Conservation (phyloP, 2,888 invertebrate species). For the Monochamus alternatus region DNA sequence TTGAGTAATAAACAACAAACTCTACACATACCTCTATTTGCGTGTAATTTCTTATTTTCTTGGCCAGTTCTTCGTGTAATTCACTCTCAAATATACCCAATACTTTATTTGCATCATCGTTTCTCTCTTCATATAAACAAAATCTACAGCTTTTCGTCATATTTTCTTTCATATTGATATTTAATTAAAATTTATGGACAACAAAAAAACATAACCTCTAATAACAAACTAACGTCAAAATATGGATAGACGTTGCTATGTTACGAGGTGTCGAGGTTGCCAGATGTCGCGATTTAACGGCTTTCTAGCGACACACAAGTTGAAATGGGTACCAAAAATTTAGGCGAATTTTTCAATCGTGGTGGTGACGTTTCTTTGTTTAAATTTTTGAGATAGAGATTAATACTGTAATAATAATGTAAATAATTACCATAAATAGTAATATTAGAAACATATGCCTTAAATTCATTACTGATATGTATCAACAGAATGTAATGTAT, state of each 20-base stretch:
- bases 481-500: no score
- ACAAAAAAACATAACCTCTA: slow-evolving; percentile 20
- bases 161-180: slow-evolving; percentile 18
- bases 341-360: no score
- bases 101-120: slow-evolving; percentile 24
- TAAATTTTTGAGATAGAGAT: no score
- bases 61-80: slow-evolving; percentile 12
- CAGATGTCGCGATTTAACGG: neutral
- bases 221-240: slow-evolving; percentile 6
- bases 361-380: no score
- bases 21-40: slow-evolving; percentile 43
- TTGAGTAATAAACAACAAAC: slow-evolving; percentile 9
- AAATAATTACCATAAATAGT: no score
- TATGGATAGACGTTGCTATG: neutral
- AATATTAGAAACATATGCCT: no score
- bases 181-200: slow-evolving; percentile 6
- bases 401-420: no score
- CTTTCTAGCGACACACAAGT: neutral
- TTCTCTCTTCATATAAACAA: slow-evolving; percentile 40
- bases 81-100: slow-evolving; percentile 14
- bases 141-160: slow-evolving; percentile 39
- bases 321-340: no score
- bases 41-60: slow-evolving; percentile 47
- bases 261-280: neutral
- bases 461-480: no score